phyloP scores from a whole-genome alignment of 1,140 invertebrate genomes.

The Drosophila quadrilineata region DNA sequence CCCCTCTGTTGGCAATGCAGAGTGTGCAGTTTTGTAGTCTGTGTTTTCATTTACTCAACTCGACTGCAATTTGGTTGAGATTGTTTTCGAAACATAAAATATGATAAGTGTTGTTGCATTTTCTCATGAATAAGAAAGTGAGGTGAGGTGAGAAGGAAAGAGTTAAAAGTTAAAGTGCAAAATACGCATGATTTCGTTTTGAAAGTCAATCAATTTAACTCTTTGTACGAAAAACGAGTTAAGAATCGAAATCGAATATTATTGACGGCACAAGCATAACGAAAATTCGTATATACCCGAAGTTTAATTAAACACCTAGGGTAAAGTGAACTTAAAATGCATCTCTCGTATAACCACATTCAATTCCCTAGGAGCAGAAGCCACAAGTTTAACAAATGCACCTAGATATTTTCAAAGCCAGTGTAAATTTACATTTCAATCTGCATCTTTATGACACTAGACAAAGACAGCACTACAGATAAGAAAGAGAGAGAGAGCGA shows the following conservation, averaged over 20 bases:
- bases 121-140: not conserved
- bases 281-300: not conserved
- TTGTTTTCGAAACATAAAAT: constrained; percentile 30
- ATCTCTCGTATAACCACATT: constrained; percentile 17
- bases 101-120: constrained; percentile 10
- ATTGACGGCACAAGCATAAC: not conserved
- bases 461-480: not conserved
- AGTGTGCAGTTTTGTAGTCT: constrained; percentile 17
- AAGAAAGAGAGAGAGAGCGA: not conserved
- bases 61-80: constrained; percentile 43
- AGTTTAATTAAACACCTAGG: not conserved
- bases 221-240: too few relatives aligned
- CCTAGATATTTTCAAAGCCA: constrained; percentile 10
- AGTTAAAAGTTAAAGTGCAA: too few relatives aligned
- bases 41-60: constrained; percentile 11
- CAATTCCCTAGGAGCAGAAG: constrained; percentile 16
- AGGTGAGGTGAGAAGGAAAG: too few relatives aligned
- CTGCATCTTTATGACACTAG: constrained; percentile 14
- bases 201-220: too few relatives aligned
- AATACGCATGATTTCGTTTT: too few relatives aligned
- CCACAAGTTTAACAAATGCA: constrained; percentile 52
- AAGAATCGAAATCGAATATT: too few relatives aligned
- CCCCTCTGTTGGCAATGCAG: not conserved
- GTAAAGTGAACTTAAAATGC: constrained; percentile 1
- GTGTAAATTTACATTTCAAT: constrained; percentile 32